Evolutionary conservation across 2,113 vertebrate species (phyloP).

Genomic region (Furnarius figulus): DNA sequence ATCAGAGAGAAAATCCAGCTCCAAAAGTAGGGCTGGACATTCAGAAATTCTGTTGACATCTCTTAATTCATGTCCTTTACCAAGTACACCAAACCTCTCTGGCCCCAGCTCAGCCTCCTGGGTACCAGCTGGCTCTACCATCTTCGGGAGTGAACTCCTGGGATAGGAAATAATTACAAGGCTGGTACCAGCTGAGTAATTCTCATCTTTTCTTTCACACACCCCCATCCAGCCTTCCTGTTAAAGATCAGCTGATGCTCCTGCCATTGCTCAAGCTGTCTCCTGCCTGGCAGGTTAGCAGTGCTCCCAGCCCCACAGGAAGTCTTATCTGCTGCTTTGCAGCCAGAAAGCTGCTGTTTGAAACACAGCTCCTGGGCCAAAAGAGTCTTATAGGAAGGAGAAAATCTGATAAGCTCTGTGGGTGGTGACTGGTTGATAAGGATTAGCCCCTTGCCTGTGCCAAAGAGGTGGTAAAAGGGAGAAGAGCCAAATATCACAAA

Average conservation of each 20-base stretch:
- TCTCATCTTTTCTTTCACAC: conserved; percentile 4
- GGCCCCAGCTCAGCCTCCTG: not conserved
- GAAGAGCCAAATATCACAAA: not conserved
- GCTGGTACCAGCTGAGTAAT: not conserved
- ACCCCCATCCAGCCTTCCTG: not conserved
- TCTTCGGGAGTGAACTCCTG: not conserved
- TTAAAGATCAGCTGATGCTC: conserved; percentile 42
- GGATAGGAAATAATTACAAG: conserved; percentile 26
- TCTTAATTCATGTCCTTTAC: not conserved
- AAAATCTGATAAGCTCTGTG: not conserved
- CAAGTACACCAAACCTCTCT: not conserved
- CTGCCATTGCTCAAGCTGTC: conserved; percentile 1
- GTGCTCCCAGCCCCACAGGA: not conserved
- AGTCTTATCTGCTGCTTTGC: not conserved
- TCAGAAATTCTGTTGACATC: not conserved
- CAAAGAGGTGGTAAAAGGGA: not conserved
- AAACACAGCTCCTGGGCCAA: not conserved
- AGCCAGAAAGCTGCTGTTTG: not conserved
- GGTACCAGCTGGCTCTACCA: not conserved
- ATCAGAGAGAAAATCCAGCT: not conserved
- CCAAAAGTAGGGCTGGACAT: not conserved
- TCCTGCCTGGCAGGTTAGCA: conserved; percentile 3
- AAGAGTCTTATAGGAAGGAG: not conserved
- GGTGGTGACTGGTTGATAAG: not conserved
- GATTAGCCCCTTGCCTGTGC: not conserved